These are phyloP conservation scores for Amniataba percoides DNA, from an alignment of 2,797 vertebrate genomes.

Conservation along the genomic window DNA sequence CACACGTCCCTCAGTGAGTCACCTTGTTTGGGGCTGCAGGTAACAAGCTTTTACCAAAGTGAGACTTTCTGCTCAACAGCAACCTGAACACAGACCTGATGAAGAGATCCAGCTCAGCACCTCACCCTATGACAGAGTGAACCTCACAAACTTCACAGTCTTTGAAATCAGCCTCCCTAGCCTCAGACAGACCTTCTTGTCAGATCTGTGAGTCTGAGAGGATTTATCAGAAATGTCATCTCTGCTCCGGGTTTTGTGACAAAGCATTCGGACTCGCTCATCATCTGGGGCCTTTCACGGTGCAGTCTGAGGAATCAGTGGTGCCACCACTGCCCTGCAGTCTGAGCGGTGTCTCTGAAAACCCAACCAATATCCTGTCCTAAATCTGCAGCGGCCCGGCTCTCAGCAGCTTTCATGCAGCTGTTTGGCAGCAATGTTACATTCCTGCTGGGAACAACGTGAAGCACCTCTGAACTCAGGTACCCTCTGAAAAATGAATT, in stretches of 20 bases:
- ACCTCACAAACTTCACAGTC: too few species aligned
- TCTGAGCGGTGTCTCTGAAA: constrained; percentile 11
- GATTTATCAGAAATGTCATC: not conserved
- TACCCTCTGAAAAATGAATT: not conserved
- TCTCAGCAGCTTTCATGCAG: constrained; percentile 5
- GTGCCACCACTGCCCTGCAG: not conserved
- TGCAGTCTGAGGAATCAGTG: not conserved
- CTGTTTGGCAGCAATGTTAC: constrained; percentile 13
- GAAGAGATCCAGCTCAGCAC: too few species aligned
- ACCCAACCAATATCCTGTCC: constrained; percentile 50
- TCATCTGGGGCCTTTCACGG: constrained; percentile 17
- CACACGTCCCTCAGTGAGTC: too few species aligned
- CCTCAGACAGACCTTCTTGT: too few species aligned
- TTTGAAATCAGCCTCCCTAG: too few species aligned
- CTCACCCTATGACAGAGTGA: too few species aligned
- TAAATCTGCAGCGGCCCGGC: constrained; percentile 19
- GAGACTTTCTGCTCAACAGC: too few species aligned
- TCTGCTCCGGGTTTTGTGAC: not conserved
- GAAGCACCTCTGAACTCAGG: constrained; percentile 13
- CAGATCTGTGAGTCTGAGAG: too few species aligned
- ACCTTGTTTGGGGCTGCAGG: too few species aligned
- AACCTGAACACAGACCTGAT: too few species aligned
- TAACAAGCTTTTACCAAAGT: too few species aligned
- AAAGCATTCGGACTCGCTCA: not conserved
- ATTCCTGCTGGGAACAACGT: constrained; percentile 10